Base-by-base conservation (phyloP, 2,888 invertebrate genomes). In the Sesamia inferens region DNA sequence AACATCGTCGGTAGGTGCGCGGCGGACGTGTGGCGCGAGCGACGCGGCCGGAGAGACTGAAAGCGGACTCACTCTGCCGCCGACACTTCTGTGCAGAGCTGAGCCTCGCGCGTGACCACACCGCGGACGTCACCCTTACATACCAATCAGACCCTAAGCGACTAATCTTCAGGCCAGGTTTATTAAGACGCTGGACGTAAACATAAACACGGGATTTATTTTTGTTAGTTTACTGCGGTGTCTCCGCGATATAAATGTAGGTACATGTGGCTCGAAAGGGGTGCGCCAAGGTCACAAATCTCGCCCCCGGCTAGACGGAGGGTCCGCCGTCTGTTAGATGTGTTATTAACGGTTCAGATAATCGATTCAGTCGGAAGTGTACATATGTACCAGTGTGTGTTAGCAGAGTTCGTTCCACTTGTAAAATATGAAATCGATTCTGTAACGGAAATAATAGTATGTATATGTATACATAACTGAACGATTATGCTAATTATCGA, bases 271-370 rank as follows among this genome's bases (percentile, higher is more conserved):
- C 61, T 75, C 61, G 75, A 65, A 71, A 89, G 88, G 92, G 92
- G 91, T 88, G 89, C 68, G 55, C 82, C 90, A 92, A 93, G 95
- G 95, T 93, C 93, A 87, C 79, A 74, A 85, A 89, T 88, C 86
- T 89, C 92, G 89, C 94, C 94, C 94, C 87, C 86, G 86, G 86
- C 92, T 92, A 95, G 94, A 95, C 94, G 84, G 89, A 91, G 94
- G 94, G 95, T 86, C 83, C 87, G 83, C 74, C 83, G 85, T 84
- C 87, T 88, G 83, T 57, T 80, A 61, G 84, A 82, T 82, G 86
- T 83, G 80, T 85, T 82, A 85, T 84, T 85, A 86, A 88, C 82
- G 79, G 87, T 87, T 85, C 82, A 86, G 74, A 84, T 88, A 89
- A 91, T 90, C 88, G 88, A 90, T 91, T 86, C 76, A 74, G 62